Percentiles rank a stretch among this genome's conserved stretches.
phyloP scores from a whole-genome alignment of 1,140 invertebrate genomes.

The Apis cerana region DNA sequence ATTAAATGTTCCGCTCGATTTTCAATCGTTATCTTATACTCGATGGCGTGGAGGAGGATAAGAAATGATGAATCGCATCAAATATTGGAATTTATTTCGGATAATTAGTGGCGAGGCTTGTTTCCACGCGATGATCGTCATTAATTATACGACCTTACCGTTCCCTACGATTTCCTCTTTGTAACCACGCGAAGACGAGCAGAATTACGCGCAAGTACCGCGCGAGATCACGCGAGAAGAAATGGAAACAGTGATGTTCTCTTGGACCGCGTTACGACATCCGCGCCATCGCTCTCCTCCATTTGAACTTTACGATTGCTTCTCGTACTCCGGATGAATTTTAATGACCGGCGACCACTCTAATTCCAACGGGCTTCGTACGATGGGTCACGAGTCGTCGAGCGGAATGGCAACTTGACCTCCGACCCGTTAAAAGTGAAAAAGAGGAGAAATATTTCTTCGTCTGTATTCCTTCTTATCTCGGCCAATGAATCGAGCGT shows the following conservation, averaged over 20 bases:
- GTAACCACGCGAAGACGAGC: no score
- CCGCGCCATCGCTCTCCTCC: slow-evolving; percentile 15
- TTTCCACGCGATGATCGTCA: no score
- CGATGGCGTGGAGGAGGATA: no score
- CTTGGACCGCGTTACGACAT: background rate
- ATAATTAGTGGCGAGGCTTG: no score
- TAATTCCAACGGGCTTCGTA: slow-evolving; percentile 43
- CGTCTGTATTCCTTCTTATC: background rate
- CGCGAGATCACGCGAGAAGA: no score
- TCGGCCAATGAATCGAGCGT: background rate
- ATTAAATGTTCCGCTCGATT: no score
- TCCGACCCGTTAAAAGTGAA: background rate
- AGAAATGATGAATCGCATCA: no score
- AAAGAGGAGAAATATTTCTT: background rate
- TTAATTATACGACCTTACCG: no score
- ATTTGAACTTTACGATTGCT: slow-evolving; percentile 52
- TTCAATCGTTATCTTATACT: no score
- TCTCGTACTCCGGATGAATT: slow-evolving; percentile 42
- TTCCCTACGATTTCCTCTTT: no score
- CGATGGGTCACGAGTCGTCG: slow-evolving; percentile 10
- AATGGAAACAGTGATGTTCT: background rate
- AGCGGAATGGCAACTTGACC: slow-evolving; percentile 6
- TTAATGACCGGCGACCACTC: slow-evolving; percentile 42
- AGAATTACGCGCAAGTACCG: no score
- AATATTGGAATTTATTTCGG: no score